Percentiles rank a stretch among this genome's conserved stretches.
phyloP scores from a whole-genome alignment of 2,113 vertebrate species.

The Sinocyclocheilus anophthalmus region DNA sequence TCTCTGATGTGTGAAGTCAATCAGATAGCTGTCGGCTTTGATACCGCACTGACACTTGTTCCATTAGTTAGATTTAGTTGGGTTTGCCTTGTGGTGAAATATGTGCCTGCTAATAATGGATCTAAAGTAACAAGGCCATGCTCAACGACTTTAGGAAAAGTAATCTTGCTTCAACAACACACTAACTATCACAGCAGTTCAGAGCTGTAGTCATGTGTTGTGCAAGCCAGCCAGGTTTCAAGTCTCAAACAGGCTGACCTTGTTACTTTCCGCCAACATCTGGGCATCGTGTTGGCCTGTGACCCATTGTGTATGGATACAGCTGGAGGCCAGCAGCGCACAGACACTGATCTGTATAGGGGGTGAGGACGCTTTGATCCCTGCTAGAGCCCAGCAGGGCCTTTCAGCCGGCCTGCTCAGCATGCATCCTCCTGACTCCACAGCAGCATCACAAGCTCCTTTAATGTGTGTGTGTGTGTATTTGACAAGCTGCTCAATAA shows the following conservation, averaged over 20 bases:
- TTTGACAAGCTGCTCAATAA: constrained; percentile 34
- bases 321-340: constrained; percentile 42
- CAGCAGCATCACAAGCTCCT: constrained; percentile 37
- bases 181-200: background rate
- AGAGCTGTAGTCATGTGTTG: background rate
- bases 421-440: constrained; percentile 43
- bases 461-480: constrained; percentile 20
- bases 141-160: background rate
- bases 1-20: constrained; percentile 42
- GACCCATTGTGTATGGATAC: constrained; percentile 44
- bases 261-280: constrained; percentile 45
- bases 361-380: constrained; percentile 44
- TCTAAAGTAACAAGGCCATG: constrained; percentile 4
- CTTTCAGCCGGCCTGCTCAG: constrained; percentile 44
- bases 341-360: constrained; percentile 40
- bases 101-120: constrained; percentile 1
- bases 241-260: constrained; percentile 7
- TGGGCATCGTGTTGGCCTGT: constrained; percentile 25
- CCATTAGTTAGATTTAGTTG: background rate
- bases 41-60: background rate
- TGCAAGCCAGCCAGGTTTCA: background rate
- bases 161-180: background rate
- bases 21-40: constrained; percentile 19
- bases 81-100: constrained; percentile 28
- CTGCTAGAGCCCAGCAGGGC: constrained; percentile 39